phyloP scores from a whole-genome alignment of 2,113 vertebrate genomes.

The Raja brachyura region DNA sequence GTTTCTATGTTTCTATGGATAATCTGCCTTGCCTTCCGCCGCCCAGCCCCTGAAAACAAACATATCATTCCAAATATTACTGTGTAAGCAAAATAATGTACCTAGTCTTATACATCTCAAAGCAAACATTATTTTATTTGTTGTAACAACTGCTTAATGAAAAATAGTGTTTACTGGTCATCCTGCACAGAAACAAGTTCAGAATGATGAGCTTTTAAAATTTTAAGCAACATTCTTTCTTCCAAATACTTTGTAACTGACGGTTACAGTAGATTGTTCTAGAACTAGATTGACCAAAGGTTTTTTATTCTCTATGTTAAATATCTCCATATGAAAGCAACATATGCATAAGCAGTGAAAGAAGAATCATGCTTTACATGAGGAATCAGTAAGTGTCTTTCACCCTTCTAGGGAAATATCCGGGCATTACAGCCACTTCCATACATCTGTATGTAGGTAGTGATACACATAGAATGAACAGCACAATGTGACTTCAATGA shows the following conservation, averaged over 20 bases:
- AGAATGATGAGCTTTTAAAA: background rate
- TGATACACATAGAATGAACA: background rate
- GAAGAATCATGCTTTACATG: background rate
- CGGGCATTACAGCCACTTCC: background rate
- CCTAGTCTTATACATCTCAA: background rate
- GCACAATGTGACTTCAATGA: background rate
- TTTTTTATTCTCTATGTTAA: background rate
- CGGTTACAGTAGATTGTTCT: background rate
- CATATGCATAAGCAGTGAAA: background rate
- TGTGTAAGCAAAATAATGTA: background rate
- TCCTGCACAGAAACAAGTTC: background rate
- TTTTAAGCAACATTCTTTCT: background rate
- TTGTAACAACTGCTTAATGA: background rate
- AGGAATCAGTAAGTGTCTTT: background rate
- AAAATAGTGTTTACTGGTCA: background rate
- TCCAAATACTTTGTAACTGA: constrained; percentile 1
- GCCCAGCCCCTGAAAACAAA: background rate
- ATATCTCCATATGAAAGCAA: background rate
- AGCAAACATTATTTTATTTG: background rate
- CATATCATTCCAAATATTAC: background rate
- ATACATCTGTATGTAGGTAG: background rate
- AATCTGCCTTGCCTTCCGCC: background rate
- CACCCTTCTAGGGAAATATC: background rate
- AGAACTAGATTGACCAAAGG: no score
- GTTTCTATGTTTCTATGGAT: no score